Evolutionary conservation across 2,113 vertebrate genomes (phyloP).

Genomic region (Mola mola): DNA sequence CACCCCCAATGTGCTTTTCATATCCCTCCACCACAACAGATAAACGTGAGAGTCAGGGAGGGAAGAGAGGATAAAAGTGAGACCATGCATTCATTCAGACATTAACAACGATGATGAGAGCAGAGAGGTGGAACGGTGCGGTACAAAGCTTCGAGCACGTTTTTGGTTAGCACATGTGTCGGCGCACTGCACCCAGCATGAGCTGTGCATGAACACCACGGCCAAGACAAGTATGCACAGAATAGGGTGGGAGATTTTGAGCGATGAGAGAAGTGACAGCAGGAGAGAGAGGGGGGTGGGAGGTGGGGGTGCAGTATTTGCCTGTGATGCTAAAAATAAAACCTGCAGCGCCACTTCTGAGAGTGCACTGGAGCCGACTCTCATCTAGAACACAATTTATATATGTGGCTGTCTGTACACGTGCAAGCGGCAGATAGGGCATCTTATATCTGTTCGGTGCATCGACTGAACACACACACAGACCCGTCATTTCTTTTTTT

Average conservation of each 20-base stretch:
- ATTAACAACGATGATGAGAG: slow-evolving; percentile 54
- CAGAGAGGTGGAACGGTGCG: slow-evolving; percentile 33
- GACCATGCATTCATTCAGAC: slow-evolving; percentile 42
- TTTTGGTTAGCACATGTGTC: background rate
- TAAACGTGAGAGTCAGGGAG: background rate
- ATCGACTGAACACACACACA: slow-evolving; percentile 7
- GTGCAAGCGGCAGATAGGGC: slow-evolving; percentile 8
- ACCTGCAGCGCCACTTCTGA: slow-evolving; percentile 68
- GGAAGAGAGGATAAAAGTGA: slow-evolving; percentile 42
- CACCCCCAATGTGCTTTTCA: slow-evolving; percentile 43
- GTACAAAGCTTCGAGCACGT: slow-evolving; percentile 30
- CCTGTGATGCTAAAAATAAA: slow-evolving; percentile 81
- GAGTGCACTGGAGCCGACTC: slow-evolving; percentile 64
- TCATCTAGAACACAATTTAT: slow-evolving; percentile 64
- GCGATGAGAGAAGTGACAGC: slow-evolving; percentile 65
- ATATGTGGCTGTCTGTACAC: slow-evolving; percentile 24
- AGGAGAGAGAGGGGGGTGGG: slow-evolving; percentile 41
- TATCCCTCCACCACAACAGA: slow-evolving; percentile 1
- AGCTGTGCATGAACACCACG: background rate
- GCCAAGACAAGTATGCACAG: no score
- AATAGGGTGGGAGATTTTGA: slow-evolving; percentile 50
- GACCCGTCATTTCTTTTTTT: no score
- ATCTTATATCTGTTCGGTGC: background rate
- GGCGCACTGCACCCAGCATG: background rate
- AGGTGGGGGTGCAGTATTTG: slow-evolving; percentile 44